Evolutionary conservation across 2,113 vertebrate species (phyloP), one percentile per base, ranked within the genome.

Genomic region (Meleagris gallopavo): DNA sequence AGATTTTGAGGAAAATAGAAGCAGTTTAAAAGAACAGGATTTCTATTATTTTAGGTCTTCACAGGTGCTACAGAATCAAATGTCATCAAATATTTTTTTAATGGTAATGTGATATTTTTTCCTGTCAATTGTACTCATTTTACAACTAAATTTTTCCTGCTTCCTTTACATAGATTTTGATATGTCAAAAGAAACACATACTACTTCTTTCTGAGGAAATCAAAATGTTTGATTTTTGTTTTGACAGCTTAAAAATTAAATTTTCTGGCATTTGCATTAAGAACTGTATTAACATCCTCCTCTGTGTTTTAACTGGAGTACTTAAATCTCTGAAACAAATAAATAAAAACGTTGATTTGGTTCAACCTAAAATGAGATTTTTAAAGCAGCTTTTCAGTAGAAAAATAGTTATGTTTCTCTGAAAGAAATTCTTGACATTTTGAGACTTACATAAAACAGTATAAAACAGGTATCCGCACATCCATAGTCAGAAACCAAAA

Each of bases 301-400:
- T 66, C 46, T 41, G 3, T 7, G 14, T 66, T 87, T 89, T 76
- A 48, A 14, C 9, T 25, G 79, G 50, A 45, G 54, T 9, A 13
- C 64, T 57, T 73, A 55, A 73, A 40, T 34, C 60, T 88, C 60
- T 19, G 38, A 67, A 58, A 30, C 14, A 30, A 58, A n/a, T 11
- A 57, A 80, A 16, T 3, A 76, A 85, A 86, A 93, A 38, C 2
- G 13, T 45, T 83, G 24, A 48, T 2, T 62, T 80, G 19, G 8
- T 73, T 90, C 14, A 73, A 46, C 12, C n/a, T 77, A 77, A 74
- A 74, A 86, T 91, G 40, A 67, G 10, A 83, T 94, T 93, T 70
- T 83, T 80, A 58, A 19, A 88, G 71, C 60, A 83, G 4, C 27
- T 87, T 95, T 82, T 73, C 78, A 76, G 32, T 45, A 36, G 45